Percentiles rank a stretch among this genome's conserved stretches.
Evolutionary conservation across 2,797 vertebrate species (phyloP).

Genomic region (Melanogrammus aeglefinus): DNA sequence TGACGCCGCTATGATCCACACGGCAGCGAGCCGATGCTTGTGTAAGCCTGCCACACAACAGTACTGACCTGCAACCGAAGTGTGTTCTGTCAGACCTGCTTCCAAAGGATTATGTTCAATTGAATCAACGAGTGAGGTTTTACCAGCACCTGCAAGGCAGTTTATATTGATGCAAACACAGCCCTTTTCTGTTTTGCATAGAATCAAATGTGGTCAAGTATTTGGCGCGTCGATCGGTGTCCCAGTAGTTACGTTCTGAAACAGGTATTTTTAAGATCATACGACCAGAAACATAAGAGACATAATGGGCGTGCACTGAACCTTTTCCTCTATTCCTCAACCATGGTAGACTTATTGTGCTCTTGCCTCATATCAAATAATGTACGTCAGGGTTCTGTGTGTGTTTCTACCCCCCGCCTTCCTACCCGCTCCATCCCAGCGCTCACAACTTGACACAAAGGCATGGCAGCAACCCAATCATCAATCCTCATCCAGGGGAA

Average conservation of each 20-base stretch:
- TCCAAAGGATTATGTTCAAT: constrained; percentile 35
- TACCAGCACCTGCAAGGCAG: constrained; percentile 15
- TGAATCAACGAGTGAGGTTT: constrained; percentile 12
- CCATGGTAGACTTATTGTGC: neutral
- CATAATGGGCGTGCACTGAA: neutral
- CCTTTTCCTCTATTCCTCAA: no score
- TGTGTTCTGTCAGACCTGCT: constrained; percentile 18
- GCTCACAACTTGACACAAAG: neutral
- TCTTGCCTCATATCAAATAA: no score
- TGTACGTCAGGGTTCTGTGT: neutral
- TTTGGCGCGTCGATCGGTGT: neutral
- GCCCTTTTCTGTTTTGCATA: neutral
- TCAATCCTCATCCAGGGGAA: constrained; percentile 11
- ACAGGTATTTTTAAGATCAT: neutral
- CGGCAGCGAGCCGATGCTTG: neutral
- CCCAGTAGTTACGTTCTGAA: neutral
- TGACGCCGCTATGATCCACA: neutral
- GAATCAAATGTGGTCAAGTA: neutral
- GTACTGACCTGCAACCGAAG: constrained; percentile 9
- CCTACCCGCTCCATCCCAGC: neutral
- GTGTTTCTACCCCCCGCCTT: no score
- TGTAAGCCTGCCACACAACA: neutral
- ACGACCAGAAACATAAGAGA: neutral
- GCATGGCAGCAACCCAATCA: neutral
- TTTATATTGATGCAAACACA: constrained; percentile 10